Evolutionary conservation across 2,797 vertebrate species (phyloP).

Genomic region (Megaceryle alcyon): DNA sequence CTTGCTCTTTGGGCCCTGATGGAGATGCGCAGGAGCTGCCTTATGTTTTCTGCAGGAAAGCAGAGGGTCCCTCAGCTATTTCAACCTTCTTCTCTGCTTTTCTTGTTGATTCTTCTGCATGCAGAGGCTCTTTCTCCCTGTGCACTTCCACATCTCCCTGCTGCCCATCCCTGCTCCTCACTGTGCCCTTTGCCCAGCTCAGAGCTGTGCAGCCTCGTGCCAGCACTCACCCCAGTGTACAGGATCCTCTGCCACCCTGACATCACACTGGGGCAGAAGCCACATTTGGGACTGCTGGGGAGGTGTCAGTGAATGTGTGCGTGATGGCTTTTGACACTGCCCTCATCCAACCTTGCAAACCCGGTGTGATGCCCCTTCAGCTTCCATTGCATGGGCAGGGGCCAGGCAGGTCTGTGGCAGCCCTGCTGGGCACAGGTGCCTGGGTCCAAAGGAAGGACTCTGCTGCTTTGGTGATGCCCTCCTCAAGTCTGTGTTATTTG

Average conservation of each 20-base stretch:
- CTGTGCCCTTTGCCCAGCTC: not conserved
- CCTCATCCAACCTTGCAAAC: not conserved
- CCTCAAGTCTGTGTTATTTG: not conserved
- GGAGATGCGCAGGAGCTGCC: conserved; percentile 20
- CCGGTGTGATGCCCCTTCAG: rapidly evolving
- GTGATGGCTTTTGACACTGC: rapidly evolving
- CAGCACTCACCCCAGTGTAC: not conserved
- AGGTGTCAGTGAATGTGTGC: not conserved
- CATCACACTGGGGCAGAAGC: not conserved
- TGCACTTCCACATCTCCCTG: not conserved
- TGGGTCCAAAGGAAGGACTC: not conserved
- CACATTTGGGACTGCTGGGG: not conserved
- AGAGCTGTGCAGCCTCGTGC: not conserved
- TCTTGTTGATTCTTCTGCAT: not conserved
- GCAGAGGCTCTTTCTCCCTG: not conserved
- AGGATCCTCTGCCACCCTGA: not conserved
- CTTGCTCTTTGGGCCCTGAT: conserved; percentile 54
- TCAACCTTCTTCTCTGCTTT: conserved; percentile 11
- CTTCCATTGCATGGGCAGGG: rapidly evolving
- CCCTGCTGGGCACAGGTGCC: not conserved
- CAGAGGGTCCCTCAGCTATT: conserved; percentile 4
- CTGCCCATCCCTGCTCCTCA: not conserved
- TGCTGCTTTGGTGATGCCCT: not conserved
- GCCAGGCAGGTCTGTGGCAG: not conserved
- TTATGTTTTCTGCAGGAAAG: not conserved